Conservation (phyloP, 1,140 invertebrate species). For the Drosophila fuyamai region DNA sequence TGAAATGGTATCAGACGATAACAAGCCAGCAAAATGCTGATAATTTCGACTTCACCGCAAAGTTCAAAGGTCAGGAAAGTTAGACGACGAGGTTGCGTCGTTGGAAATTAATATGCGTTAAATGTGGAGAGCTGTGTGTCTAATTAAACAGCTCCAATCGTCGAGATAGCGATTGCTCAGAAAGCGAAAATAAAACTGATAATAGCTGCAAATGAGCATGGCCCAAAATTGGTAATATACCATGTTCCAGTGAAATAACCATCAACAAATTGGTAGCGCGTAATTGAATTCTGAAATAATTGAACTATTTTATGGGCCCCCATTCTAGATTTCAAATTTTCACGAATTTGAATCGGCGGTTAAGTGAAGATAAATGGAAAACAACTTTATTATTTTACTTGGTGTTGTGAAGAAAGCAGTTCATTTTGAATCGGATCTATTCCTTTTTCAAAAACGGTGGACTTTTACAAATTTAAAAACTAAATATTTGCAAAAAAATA, state of each 20-base stretch:
- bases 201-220: conserved; percentile 3
- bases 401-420: too few species aligned
- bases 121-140: conserved; percentile 43
- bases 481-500: too few species aligned
- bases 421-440: too few species aligned
- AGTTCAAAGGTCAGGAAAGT: conserved; percentile 23
- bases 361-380: too few species aligned
- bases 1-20: conserved; percentile 49
- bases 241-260: not conserved
- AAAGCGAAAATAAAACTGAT: conserved; percentile 27
- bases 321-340: too few species aligned
- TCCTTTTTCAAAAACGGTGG: too few species aligned
- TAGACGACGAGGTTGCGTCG: conserved; percentile 31
- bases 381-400: too few species aligned
- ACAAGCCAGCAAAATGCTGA: conserved; percentile 36
- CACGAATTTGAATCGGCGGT: too few species aligned
- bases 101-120: conserved; percentile 70
- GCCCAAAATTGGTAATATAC: conserved; percentile 1
- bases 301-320: not conserved
- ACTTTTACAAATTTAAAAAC: too few species aligned
- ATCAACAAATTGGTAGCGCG: conserved; percentile 14
- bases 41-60: conserved; percentile 18
- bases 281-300: conserved; percentile 2
- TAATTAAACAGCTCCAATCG: conserved; percentile 27
- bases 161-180: conserved; percentile 14